A percentile compares a stretch with the other conserved stretches of the same genome.
Evolutionary conservation across 2,113 vertebrate genomes (phyloP).

Genomic region (Apteryx mantelli): DNA sequence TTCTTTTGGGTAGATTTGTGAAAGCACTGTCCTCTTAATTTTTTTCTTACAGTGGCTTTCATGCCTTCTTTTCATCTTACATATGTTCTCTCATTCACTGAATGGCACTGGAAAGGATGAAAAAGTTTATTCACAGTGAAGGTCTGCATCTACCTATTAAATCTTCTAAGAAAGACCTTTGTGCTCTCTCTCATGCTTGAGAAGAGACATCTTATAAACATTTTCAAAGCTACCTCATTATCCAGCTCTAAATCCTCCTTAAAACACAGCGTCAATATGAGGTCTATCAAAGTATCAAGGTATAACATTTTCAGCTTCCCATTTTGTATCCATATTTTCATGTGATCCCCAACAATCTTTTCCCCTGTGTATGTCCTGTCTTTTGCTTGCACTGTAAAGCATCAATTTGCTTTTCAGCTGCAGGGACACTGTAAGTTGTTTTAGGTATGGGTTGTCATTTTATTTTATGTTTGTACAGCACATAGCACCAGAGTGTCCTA

Average conservation of each 20-base stretch:
- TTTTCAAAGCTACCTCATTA: not conserved
- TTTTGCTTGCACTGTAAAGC: not conserved
- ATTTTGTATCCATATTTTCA: not conserved
- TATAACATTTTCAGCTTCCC: not conserved
- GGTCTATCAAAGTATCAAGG: not conserved
- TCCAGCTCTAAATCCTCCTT: not conserved
- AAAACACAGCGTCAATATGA: not conserved
- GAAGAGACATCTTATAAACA: not conserved
- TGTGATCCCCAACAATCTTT: not conserved
- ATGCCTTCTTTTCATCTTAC: not conserved
- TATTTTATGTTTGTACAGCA: not conserved
- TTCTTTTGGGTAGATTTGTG: conserved; percentile 29
- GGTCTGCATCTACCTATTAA: not conserved
- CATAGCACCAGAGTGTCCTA: not conserved
- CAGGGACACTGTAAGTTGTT: not conserved
- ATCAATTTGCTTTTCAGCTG: too few relatives aligned
- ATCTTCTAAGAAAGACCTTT: not conserved
- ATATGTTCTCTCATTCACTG: not conserved
- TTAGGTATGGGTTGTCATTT: not conserved
- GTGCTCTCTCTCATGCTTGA: not conserved
- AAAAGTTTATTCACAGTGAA: not conserved
- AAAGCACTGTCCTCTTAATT: not conserved
- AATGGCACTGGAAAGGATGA: not conserved
- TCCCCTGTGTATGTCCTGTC: not conserved
- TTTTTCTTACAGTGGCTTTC: not conserved